Base-by-base conservation (phyloP, 2,888 invertebrate genomes). In the Brachylomia viminalis region DNA sequence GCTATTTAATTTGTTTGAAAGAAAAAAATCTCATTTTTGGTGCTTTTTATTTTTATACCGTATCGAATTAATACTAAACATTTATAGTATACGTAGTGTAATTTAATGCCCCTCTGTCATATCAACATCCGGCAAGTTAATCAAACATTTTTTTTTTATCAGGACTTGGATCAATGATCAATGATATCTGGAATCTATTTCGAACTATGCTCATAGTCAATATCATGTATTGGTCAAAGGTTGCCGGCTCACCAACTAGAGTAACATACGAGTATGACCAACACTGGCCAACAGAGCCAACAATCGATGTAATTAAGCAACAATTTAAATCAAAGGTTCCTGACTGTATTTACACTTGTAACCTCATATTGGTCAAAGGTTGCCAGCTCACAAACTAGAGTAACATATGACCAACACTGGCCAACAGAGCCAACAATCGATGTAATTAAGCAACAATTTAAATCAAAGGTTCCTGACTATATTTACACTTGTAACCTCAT, bases 401-500 rank as follows among this genome's bases (percentile, higher is more conserved):
- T 62, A 61, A 30, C 23, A 33, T n/a, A 59, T 30, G 23, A 10
- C 52, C 8, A n/a, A 47, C 15, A 47, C 33, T 45, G 42, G 42
- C 42, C 27, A 49, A 49, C 11, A 54, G 1, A 54, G 8, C 30
- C 7, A 27, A 56, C 20, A 49, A 17, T 7, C 11, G 30, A 56
- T 45, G 23, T 45, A 70, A 27, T 70, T 67, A 64, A 64, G 49
- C 64, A 71, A 70, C 52, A 38, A 73, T 80, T 75, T 72, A 64
- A 85, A 81, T 15, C 56, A n/a, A 59, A 71, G 15, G 62, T 67
- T 38, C 33, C 58, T 68, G 52, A 52, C 56, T 65, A 52, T 67
- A 64, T 72, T 77, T 72, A 75, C 56, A 72, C 67, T 76, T 73
- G 56, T 85, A 82, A 83, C 79, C 77, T 79, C 82, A 82, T 86